Conservation (phyloP, 2,888 invertebrate genomes). For the Colletes collaris region DNA sequence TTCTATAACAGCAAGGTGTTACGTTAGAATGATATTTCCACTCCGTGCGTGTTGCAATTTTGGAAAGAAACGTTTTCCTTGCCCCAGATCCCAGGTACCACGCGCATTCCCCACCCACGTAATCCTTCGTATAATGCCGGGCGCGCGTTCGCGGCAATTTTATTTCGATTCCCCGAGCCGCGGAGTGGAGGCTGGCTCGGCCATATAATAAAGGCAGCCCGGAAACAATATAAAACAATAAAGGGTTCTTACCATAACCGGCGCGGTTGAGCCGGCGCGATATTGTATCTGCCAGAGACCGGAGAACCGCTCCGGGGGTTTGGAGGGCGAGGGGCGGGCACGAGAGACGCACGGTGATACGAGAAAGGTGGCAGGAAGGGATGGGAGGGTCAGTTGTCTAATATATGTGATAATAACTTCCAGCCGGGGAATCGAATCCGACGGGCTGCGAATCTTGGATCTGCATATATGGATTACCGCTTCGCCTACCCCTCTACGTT, state of each 20-base stretch:
- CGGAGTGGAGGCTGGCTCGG: conserved; percentile 26
- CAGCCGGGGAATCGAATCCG: conserved; percentile 76
- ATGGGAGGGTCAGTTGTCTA: conserved; percentile 79
- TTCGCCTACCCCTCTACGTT: conserved; percentile 11
- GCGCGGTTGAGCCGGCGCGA: conserved; percentile 71
- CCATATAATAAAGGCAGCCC: conserved; percentile 76
- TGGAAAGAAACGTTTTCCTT: conserved; percentile 8
- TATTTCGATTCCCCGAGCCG: conserved; percentile 74
- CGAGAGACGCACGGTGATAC: conserved; percentile 45
- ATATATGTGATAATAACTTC: conserved; percentile 82
- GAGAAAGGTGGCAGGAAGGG: conserved; percentile 55
- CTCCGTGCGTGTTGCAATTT: conserved; percentile 7
- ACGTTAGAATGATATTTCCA: not conserved
- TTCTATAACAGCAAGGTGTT: too few relatives aligned
- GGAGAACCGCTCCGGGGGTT: conserved; percentile 36
- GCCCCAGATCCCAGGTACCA: conserved; percentile 27
- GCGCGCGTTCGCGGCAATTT: conserved; percentile 72
- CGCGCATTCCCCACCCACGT: conserved; percentile 9
- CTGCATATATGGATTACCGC: conserved; percentile 79
- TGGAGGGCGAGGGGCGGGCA: conserved; percentile 45
- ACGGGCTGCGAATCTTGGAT: conserved; percentile 78
- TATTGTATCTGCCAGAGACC: conserved; percentile 74
- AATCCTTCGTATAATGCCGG: conserved; percentile 41
- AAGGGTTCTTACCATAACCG: conserved; percentile 81
- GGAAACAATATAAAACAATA: conserved; percentile 82